Percentiles rank a stretch among this genome's conserved stretches.
phyloP scores from a whole-genome alignment of 2,113 vertebrate species.

The Amphiprion percula region DNA sequence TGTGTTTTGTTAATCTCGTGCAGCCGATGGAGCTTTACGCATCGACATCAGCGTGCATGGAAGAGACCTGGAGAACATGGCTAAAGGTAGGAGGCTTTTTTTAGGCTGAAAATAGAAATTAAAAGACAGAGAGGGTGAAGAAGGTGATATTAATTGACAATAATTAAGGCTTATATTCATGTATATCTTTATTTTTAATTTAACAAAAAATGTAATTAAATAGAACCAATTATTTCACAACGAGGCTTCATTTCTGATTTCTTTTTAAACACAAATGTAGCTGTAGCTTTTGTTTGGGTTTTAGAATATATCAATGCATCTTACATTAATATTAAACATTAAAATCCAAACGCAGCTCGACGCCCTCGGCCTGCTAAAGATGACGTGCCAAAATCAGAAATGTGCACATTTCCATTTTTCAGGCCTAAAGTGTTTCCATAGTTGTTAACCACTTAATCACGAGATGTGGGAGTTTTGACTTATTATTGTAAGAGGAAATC shows the following conservation, averaged over 20 bases:
- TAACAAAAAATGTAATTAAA: neutral
- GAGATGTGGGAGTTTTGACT: slow-evolving; percentile 79
- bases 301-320: too few species aligned
- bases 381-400: slow-evolving; percentile 51
- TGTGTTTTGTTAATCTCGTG: slow-evolving; percentile 15
- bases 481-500: slow-evolving; percentile 83
- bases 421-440: slow-evolving; percentile 75
- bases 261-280: neutral
- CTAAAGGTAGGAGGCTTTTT: slow-evolving; percentile 89
- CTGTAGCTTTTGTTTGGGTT: neutral
- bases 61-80: slow-evolving; percentile 94
- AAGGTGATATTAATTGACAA: slow-evolving; percentile 23
- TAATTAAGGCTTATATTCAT: neutral
- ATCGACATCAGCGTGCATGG: slow-evolving; percentile 89
- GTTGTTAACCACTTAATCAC: slow-evolving; percentile 83
- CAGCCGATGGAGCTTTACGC: slow-evolving; percentile 89
- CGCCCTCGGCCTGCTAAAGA: slow-evolving; percentile 53
- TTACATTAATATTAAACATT: slow-evolving; percentile 24
- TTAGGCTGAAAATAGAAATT: neutral
- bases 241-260: neutral
- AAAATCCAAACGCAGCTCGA: slow-evolving; percentile 30
- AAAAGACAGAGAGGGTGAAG: neutral
- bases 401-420: slow-evolving; percentile 69
- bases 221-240: neutral
- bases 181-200: slow-evolving; percentile 11